Evolutionary conservation across 1,140 invertebrate species (phyloP).

Genomic region (Anagrus nilaparvatae): DNA sequence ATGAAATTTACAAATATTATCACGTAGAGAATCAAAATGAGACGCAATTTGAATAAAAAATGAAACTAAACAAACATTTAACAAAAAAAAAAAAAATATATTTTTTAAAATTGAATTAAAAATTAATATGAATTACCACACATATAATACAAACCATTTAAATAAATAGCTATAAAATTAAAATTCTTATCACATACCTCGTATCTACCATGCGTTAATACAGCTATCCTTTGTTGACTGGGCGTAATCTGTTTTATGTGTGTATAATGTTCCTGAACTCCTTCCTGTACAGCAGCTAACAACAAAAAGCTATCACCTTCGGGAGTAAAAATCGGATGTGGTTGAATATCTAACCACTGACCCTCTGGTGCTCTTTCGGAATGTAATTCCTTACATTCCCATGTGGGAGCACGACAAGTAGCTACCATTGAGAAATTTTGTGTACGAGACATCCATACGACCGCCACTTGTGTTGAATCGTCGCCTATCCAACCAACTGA

Average conservation of each 20-base stretch:
- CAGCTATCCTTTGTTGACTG: constrained; percentile 69
- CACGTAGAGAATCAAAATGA: too few species aligned
- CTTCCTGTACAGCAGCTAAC: constrained; percentile 72
- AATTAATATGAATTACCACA: constrained; percentile 12
- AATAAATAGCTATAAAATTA: too few species aligned
- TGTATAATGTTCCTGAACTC: constrained; percentile 68
- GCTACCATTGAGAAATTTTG: constrained; percentile 79
- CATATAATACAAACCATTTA: not conserved
- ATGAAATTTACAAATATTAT: too few species aligned
- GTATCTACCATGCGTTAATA: constrained; percentile 76
- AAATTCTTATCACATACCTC: constrained; percentile 49
- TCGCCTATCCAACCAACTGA: constrained; percentile 78
- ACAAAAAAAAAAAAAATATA: too few species aligned
- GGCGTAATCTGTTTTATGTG: constrained; percentile 82
- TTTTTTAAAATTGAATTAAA: too few species aligned
- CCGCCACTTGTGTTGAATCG: constrained; percentile 61
- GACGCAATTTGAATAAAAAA: too few species aligned
- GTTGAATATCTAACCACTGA: constrained; percentile 76
- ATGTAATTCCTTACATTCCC: constrained; percentile 76
- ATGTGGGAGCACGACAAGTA: constrained; percentile 63
- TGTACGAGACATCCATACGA: constrained; percentile 83
- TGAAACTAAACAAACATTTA: too few species aligned
- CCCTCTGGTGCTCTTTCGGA: constrained; percentile 68
- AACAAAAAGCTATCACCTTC: constrained; percentile 77
- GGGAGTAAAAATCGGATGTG: constrained; percentile 70